Conservation (phyloP, 2,113 vertebrate species). For the Centropristis striata region DNA sequence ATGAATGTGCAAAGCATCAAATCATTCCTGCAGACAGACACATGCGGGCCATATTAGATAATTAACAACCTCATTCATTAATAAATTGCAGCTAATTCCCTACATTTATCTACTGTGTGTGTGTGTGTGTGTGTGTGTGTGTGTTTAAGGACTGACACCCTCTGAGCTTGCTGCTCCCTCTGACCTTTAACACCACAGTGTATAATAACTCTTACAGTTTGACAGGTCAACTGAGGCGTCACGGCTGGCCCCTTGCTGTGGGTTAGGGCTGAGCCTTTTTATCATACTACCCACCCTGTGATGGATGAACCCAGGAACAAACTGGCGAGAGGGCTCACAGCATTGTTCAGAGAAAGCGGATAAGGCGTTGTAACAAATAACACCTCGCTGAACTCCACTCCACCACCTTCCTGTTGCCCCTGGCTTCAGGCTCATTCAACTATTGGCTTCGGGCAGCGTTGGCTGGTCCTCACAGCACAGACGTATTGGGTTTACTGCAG, state of each 20-base stretch:
- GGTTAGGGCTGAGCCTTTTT: conserved; percentile 93
- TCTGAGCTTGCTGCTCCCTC: conserved; percentile 73
- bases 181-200: conserved; percentile 83
- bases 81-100: conserved; percentile 27
- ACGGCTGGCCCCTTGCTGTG: conserved; percentile 91
- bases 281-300: conserved; percentile 89
- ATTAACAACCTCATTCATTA: conserved; percentile 12
- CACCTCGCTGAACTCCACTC: conserved; percentile 36
- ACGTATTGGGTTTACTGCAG: conserved; percentile 42
- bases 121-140: conserved; percentile 49
- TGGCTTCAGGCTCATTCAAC: conserved; percentile 51
- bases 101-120: conserved; percentile 38
- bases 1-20: background rate
- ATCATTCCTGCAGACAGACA: background rate
- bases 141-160: conserved; percentile 71
- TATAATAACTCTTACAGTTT: conserved; percentile 95
- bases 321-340: conserved; percentile 60
- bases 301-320: conserved; percentile 87
- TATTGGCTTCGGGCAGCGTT: conserved; percentile 23
- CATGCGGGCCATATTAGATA: background rate
- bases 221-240: conserved; percentile 96
- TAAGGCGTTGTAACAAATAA: conserved; percentile 70
- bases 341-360: conserved; percentile 57
- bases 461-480: conserved; percentile 15
- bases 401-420: conserved; percentile 34